Evolutionary conservation across 2,797 vertebrate species (phyloP), one percentile per base, ranked within the genome.

Genomic region (Margarornis squamiger): DNA sequence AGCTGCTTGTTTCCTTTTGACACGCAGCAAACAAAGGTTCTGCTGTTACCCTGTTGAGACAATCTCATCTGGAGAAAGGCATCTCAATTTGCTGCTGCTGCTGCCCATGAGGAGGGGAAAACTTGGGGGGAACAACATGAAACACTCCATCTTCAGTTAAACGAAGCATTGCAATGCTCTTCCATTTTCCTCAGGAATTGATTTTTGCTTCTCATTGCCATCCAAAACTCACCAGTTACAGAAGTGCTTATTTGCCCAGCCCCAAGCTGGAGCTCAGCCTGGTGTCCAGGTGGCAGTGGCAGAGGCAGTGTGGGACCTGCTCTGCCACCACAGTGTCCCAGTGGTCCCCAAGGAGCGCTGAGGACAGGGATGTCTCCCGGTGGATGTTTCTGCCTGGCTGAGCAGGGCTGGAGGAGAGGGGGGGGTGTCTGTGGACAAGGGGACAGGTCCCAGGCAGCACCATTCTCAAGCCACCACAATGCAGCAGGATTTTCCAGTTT

Each of bases 11-110:
- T 87, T 65, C 81, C 41, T 45, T 78, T 32, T 23, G 57, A n/a
- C 36, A 7, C 4, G 27, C 63, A 15, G 54, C 38, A 32, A 43
- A n/a, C 39, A 34, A 52, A 48, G 68, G 13, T 66, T 74, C 61
- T 65, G 70, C 63, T 85, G 73, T 38, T 61, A 46, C 0, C 0
- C 0, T 2, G 1, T 13, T 1, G 0, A 30, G 88, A 39, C 0
- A 4, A n/a, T 52, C 86, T 61, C 0, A 0, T 1, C 1, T 0
- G 23, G 88, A 63, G 86, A 84, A 61, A 83, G 26, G 83, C 0
- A 0, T 45, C 68, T 68, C 75, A 55, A 36, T 88, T 73, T n/a
- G n/a, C n/a, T 76, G 59, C 80, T 89, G 70, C 57, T 39, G 18
- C 32, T 24, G 63, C 36, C 2, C 3, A 12, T 0, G 3, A 3